These are phyloP conservation scores for Sebastes vulpes DNA, from an alignment of 2,797 vertebrate genomes.

Conservation along the genomic window DNA sequence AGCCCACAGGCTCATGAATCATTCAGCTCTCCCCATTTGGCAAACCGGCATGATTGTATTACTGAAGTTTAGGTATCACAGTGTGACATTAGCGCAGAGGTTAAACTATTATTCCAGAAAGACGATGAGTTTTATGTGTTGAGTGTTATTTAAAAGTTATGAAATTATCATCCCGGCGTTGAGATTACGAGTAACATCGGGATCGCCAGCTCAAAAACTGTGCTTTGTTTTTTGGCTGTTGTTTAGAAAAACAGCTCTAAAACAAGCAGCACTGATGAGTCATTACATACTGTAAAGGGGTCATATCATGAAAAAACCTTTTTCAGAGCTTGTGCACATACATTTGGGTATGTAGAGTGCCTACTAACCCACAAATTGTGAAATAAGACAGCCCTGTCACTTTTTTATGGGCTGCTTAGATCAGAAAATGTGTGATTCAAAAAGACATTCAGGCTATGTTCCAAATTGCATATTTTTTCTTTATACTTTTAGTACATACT, in stretches of 20 bases:
- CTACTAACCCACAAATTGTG: background rate
- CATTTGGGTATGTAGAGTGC: no score
- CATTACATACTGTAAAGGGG: background rate
- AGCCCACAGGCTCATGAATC: constrained; percentile 39
- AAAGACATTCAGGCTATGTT: no score
- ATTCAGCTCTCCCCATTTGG: constrained; percentile 33
- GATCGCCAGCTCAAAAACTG: background rate
- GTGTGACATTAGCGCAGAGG: background rate
- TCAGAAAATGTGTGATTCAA: no score
- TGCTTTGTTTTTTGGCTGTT: background rate
- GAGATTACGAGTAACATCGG: background rate
- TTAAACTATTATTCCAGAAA: background rate
- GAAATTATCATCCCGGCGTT: background rate
- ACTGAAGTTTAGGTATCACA: background rate
- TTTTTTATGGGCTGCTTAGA: no score
- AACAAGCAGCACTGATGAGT: constrained; percentile 5
- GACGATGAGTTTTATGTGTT: background rate
- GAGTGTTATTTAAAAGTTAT: background rate
- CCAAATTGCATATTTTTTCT: no score
- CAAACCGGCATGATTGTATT: constrained; percentile 13
- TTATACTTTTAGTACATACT: no score
- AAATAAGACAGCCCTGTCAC: background rate
- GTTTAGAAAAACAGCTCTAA: background rate
- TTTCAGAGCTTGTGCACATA: background rate
- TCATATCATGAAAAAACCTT: background rate